A percentile compares a stretch with the other conserved stretches of the same genome.
Evolutionary conservation across 1,140 invertebrate genomes (phyloP).

Genomic region (Heliconius hermathena): DNA sequence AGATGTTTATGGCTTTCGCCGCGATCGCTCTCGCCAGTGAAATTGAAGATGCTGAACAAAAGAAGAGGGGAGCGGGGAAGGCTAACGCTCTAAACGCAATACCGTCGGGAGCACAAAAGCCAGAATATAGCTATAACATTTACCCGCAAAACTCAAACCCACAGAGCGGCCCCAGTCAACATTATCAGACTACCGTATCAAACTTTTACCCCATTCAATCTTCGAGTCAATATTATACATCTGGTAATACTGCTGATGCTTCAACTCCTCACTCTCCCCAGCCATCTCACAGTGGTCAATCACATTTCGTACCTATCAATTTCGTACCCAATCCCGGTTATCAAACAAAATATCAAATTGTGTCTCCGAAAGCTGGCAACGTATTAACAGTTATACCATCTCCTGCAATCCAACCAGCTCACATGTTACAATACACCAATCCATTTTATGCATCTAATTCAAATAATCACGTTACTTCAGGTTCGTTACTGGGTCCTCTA

Average conservation of each 20-base stretch:
- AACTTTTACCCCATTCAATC: conserved; percentile 71
- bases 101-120: conserved; percentile 67
- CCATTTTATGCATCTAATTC: conserved; percentile 51
- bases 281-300: conserved; percentile 49
- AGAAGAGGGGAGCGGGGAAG: conserved; percentile 70
- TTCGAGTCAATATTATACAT: conserved; percentile 57
- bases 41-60: conserved; percentile 67
- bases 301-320: conserved; percentile 69
- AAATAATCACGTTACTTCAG: conserved; percentile 47
- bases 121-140: conserved; percentile 70
- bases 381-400: conserved; percentile 63
- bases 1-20: conserved; percentile 66
- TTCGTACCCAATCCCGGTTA: conserved; percentile 70
- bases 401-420: conserved; percentile 48
- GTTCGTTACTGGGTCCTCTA: conserved; percentile 34
- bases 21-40: conserved; percentile 58
- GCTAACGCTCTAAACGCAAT: conserved; percentile 62
- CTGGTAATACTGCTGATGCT: conserved; percentile 11
- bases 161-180: conserved; percentile 47
- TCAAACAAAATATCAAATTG: conserved; percentile 68
- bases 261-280: conserved; percentile 35
- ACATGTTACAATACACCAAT: conserved; percentile 57
- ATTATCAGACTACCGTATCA: conserved; percentile 60
- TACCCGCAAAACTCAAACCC: conserved; percentile 59
- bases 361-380: conserved; percentile 60